Evolutionary conservation across 2,113 vertebrate genomes (phyloP).

Genomic region (Callopanchax toddi): DNA sequence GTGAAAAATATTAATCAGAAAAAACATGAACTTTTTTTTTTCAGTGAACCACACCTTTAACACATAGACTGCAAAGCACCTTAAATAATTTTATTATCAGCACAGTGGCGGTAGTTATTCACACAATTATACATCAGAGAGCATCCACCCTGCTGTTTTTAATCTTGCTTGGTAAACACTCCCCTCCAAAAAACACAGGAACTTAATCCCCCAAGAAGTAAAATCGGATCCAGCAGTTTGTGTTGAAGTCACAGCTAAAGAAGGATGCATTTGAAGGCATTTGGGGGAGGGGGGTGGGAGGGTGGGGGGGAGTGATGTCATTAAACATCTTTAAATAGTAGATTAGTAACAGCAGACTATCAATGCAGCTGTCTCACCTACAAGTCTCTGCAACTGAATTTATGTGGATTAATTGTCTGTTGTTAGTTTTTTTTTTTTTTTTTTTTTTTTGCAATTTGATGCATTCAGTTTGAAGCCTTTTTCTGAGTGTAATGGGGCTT

Average conservation of each 20-base stretch:
- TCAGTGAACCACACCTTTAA: no score
- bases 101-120: neutral
- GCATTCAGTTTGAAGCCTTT: constrained; percentile 14
- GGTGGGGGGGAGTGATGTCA: constrained; percentile 40
- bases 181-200: constrained; percentile 48
- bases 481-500: constrained; percentile 32
- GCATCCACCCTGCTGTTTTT: constrained; percentile 31
- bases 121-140: constrained; percentile 19
- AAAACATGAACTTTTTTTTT: no score
- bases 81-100: neutral
- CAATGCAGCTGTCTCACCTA: constrained; percentile 44
- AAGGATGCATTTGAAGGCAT: constrained; percentile 47
- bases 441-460: neutral
- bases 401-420: neutral
- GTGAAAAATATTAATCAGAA: no score
- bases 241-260: constrained; percentile 50
- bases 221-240: constrained; percentile 58
- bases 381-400: neutral
- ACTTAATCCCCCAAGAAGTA: constrained; percentile 60
- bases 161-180: constrained; percentile 44
- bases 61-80: no score
- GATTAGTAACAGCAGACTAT: constrained; percentile 54
- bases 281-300: constrained; percentile 5
- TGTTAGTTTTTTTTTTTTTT: no score
- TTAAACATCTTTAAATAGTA: constrained; percentile 39